Evolutionary conservation across 1,140 invertebrate species (phyloP), one percentile per base, ranked within the genome.

Genomic region (Dinoponera quadriceps): DNA sequence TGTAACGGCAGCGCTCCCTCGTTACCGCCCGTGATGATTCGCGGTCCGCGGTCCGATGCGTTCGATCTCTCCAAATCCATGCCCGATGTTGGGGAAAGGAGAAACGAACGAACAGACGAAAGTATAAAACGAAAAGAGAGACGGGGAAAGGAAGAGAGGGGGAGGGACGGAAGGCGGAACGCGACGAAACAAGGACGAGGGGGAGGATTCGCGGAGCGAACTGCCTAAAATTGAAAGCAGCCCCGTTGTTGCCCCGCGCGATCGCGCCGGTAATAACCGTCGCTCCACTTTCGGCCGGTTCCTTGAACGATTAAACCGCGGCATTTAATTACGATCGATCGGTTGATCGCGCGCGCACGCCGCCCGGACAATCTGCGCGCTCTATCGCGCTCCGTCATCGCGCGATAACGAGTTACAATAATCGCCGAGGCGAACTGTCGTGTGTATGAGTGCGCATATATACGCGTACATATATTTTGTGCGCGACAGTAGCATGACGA

Each of bases 21-120:
- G 85, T 86, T 86, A 74, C 49, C 48, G 51, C 75, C 38, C 63
- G 9, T 20, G 49, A 49, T 86, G 69, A 86, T 86, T 86, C n/a
- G n/a, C n/a, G n/a, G n/a, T n/a, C n/a, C n/a, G 51, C 66, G 62
- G 55, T 54, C 22, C 25, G 16, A 29, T 33, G 49, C 49, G 29
- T 59, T 80, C 73, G 49, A 71, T 54, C 82, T 38, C 44, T 51
- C 13, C 13, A 57, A 82, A 82, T 82, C 44, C 63, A n/a, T 44
- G 33, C 27, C 29, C 63, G 57, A 75, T 73, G 82, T 86, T 75
- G 22, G 51, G 83, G 68, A 83, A 38, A 51, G 38, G 18, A 62
- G 20, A 16, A n/a, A 38, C n/a, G 0, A 69, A 57, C 14, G 4
- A n/a, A 33, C 13, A 18, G 3, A 57, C 14, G 2, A 48, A 44